Percentiles rank a stretch among this genome's conserved stretches.
phyloP scores from a whole-genome alignment of 53 echinoderm and acorn worm genomes.

The Pentamera pediparva region DNA sequence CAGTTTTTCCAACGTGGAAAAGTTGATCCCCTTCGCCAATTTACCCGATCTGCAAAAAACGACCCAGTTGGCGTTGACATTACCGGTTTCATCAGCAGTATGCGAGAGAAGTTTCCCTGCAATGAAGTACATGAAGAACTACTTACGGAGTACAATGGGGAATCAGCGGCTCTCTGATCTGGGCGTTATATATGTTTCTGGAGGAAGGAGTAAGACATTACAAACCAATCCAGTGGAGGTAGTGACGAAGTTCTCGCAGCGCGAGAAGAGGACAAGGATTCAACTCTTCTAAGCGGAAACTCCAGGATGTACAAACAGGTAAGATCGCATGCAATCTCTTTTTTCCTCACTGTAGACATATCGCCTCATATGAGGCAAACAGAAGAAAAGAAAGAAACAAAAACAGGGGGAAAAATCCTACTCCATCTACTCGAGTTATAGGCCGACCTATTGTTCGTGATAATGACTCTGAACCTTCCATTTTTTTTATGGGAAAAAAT shows the following conservation, averaged over 20 bases:
- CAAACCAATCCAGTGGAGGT: not conserved
- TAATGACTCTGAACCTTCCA: no score
- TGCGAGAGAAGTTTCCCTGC: slow-evolving; percentile 31
- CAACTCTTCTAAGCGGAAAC: not conserved
- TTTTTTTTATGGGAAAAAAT: no score
- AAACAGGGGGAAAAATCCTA: no score
- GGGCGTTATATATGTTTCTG: not conserved
- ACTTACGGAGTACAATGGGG: slow-evolving; percentile 19
- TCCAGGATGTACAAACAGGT: not conserved
- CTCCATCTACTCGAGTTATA: no score
- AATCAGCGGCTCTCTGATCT: slow-evolving; percentile 18
- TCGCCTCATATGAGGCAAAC: no score
- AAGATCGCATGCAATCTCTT: not conserved
- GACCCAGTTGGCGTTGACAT: slow-evolving; percentile 9
- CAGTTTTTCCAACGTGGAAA: not conserved
- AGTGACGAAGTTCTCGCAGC: not conserved
- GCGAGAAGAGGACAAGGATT: not conserved
- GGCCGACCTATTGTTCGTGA: no score
- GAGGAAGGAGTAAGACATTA: not conserved
- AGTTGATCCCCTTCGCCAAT: not conserved
- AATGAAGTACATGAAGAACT: slow-evolving; percentile 30
- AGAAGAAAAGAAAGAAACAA: no score
- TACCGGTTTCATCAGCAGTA: slow-evolving; percentile 18
- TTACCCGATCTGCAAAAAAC: slow-evolving; percentile 8
- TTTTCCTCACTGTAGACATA: no score